Evolutionary conservation across 2,888 invertebrate species (phyloP), one percentile per base, ranked within the genome.

Genomic region (Oxyteleia sp.): DNA sequence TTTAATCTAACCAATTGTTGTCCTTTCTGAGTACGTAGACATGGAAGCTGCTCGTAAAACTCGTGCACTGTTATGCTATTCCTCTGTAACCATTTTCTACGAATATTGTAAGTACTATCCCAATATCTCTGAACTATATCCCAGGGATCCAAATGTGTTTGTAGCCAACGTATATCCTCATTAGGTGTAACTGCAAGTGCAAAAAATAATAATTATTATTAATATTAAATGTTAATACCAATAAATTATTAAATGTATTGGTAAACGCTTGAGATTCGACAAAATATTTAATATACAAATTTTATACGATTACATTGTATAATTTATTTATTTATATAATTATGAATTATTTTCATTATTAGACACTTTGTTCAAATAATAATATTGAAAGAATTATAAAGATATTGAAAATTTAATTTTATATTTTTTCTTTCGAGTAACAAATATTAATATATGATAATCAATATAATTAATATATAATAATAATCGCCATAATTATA

Each of bases 101-200:
- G 16, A 45, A 45, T 45, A 1, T 4, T 4, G 16, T 16, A 45
- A 16, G 45, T 45, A 7, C 10, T 45, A 45, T 45, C 45, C 45
- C 45, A 45, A 11, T 45, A 45, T 4, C 2, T 45, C 18, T 45
- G 16, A 11, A 45, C 45, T 45, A 18, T 45, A 45, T 45, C 16
- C 45, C 45, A 45, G 41, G 41, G 41, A 13, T 41, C 41, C 41
- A 41, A 13, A 13, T 41, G 41, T 41, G 41, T 41, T 13, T 13
- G 7, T 7, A 41, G 15, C 41, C 41, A 41, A 41, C 7, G 41
- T 41, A 41, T 41, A 41, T 41, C 41, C 13, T 41, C 13, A 7
- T 41, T 41, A 13, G 41, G 13, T 41, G 10, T 7, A 13, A 41
- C 41, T 41, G 41, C 2, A 41, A 41, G 15, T 41, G 41, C 8